phyloP scores from a whole-genome alignment of 1,140 invertebrate genomes.

The Macrocentrus cingulum region DNA sequence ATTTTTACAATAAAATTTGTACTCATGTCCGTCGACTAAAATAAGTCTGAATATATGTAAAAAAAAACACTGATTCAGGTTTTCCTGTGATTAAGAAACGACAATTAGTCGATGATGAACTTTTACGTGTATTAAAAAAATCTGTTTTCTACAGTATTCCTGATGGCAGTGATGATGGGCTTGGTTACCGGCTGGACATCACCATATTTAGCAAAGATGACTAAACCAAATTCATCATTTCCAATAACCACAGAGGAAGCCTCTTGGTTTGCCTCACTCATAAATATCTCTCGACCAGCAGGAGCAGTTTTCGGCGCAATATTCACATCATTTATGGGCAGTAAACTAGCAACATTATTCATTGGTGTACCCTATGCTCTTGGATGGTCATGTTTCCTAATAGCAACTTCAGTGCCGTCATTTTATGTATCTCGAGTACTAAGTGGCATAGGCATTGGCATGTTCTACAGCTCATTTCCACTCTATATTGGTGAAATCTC shows the following conservation, averaged over 20 bases:
- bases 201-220: constrained; percentile 61
- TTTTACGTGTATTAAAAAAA: constrained; percentile 16
- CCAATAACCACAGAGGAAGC: constrained; percentile 62
- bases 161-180: constrained; percentile 47
- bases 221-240: constrained; percentile 54
- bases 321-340: constrained; percentile 60
- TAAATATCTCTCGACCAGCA: constrained; percentile 54
- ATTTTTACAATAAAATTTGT: too few species aligned
- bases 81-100: too few species aligned
- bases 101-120: constrained; percentile 17
- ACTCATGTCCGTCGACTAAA: too few species aligned
- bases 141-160: constrained; percentile 50
- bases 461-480: constrained; percentile 66
- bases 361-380: constrained; percentile 64
- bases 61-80: too few species aligned
- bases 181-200: constrained; percentile 61
- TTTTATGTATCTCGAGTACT: constrained; percentile 62
- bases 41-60: too few species aligned
- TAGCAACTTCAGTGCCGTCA: constrained; percentile 54
- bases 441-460: constrained; percentile 66
- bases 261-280: constrained; percentile 66
- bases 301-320: constrained; percentile 48
- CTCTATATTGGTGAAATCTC: constrained; percentile 70
- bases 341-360: constrained; percentile 66
- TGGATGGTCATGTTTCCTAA: constrained; percentile 66